These are phyloP conservation scores for Melangyna quadrimaculata DNA, from an alignment of 2,888 invertebrate genomes.

Conservation along the genomic window DNA sequence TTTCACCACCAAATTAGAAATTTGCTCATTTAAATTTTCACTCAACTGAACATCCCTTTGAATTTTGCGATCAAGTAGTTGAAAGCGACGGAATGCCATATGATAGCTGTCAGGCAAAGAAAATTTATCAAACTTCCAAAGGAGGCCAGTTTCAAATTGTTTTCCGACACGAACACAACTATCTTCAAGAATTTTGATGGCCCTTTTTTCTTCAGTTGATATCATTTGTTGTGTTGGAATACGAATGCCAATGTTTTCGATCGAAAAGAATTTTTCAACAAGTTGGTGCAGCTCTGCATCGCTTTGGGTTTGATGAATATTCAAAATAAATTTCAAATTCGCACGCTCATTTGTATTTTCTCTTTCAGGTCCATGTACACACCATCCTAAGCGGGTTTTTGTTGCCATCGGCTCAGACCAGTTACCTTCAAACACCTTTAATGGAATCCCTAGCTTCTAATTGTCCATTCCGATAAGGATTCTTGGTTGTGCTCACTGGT, in stretches of 20 bases:
- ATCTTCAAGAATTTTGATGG: not conserved
- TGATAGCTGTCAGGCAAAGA: not conserved
- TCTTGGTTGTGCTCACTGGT: not conserved
- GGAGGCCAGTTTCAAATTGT: not conserved
- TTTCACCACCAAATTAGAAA: constrained; percentile 41
- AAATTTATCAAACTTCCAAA: constrained; percentile 14
- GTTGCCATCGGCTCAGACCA: constrained; percentile 11
- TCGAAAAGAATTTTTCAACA: constrained; percentile 7
- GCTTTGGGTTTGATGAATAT: not conserved
- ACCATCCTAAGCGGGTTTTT: constrained; percentile 24
- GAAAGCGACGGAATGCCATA: constrained; percentile 10
- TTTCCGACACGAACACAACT: not conserved
- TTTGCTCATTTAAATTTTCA: constrained; percentile 32
- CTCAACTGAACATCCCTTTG: not conserved
- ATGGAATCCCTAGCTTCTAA: constrained; percentile 21
- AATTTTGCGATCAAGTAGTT: constrained; percentile 10
- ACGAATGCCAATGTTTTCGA: constrained; percentile 7
- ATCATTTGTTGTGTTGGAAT: constrained; percentile 6
- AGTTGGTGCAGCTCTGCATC: constrained; percentile 16
- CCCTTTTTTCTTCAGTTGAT: constrained; percentile 10
- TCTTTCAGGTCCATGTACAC: constrained; percentile 4
- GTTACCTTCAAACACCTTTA: not conserved
- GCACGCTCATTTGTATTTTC: not conserved
- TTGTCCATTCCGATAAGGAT: constrained; percentile 30
- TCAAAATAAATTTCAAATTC: not conserved